Conservation (phyloP, 2,797 vertebrate species). For the Tokudaia tokunoshimensis region DNA sequence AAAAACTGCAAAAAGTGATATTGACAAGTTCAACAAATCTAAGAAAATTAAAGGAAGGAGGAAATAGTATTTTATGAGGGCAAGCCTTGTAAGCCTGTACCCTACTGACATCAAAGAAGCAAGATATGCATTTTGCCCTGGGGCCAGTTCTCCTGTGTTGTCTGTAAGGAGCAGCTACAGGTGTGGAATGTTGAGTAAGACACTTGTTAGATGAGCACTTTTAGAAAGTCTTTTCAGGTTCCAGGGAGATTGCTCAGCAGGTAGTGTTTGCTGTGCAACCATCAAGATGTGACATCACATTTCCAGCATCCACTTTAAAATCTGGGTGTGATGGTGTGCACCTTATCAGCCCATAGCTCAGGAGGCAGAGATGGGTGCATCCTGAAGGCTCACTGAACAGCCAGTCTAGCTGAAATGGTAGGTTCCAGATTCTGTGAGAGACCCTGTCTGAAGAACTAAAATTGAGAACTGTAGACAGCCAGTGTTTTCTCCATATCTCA, state of each 20-base stretch:
- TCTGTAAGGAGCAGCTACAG: not conserved
- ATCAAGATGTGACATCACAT: not conserved
- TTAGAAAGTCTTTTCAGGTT: not conserved
- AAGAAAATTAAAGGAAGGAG: slow-evolving; percentile 49
- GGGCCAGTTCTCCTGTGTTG: not conserved
- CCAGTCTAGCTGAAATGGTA: too few relatives aligned
- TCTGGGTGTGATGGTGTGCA: not conserved
- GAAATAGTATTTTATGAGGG: not conserved
- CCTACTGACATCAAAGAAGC: not conserved
- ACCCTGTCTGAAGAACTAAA: too few relatives aligned
- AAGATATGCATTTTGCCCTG: not conserved
- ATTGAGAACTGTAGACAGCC: not conserved
- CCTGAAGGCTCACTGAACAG: not conserved
- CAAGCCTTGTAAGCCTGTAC: not conserved
- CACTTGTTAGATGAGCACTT: not conserved
- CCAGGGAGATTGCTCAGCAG: not conserved
- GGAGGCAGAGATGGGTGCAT: not conserved
- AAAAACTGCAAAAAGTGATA: not conserved
- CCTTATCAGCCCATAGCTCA: not conserved
- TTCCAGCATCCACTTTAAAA: too few relatives aligned
- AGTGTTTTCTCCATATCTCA: not conserved
- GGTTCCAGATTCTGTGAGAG: not conserved
- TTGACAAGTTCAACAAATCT: slow-evolving; percentile 57
- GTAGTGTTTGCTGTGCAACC: not conserved
- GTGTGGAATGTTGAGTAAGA: not conserved